Evolutionary conservation across 2,113 vertebrate species (phyloP), one percentile per base, ranked within the genome.

Genomic region (Mystacornis crossleyi): DNA sequence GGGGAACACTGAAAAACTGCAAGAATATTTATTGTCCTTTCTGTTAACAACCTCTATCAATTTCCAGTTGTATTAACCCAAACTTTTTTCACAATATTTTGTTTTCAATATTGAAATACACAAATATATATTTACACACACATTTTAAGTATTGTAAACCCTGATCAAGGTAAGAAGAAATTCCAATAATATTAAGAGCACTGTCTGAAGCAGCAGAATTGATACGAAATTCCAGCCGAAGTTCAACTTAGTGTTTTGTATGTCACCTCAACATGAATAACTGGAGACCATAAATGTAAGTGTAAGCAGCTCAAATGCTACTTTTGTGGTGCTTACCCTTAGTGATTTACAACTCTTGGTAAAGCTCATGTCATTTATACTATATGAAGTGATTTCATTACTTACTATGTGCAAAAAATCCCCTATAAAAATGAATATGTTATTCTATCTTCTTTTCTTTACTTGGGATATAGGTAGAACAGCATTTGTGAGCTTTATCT

Each of bases 171-270:
- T 77, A 72, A 36, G 33, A 91, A 93, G 20, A 6, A 21, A 29
- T 67, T 87, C 11, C 14, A 55, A 4, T 19, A 6, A 29, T 13
- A 58, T 17, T 43, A 42, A 91, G 8, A 93, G 1, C 14, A 48
- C 31, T 67, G 12, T 51, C 33, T 58, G 8, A 23, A 78, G 38
- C 33, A 78, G 28, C 12, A 91, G 24, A 87, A 78, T 9, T 42
- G 34, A 81, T 29, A 8, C 0, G 0, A 85, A 62, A 78, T 51
- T 91, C 13, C 65, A 87, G 14, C 3, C 0, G 0, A 74, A 74
- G 34, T 4, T 31, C 34, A 71, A 1, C 12, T 75, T 81, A 50
- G 18, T 8, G 19, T 73, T 57, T 69, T 1, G 1, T 45, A 9
- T 3, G 0, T 43, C 23, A 71, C 7, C 6, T 78, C 20, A 40